These are phyloP conservation scores for Dascillus cervinus DNA, from an alignment of 2,888 invertebrate species.

Conservation along the genomic window DNA sequence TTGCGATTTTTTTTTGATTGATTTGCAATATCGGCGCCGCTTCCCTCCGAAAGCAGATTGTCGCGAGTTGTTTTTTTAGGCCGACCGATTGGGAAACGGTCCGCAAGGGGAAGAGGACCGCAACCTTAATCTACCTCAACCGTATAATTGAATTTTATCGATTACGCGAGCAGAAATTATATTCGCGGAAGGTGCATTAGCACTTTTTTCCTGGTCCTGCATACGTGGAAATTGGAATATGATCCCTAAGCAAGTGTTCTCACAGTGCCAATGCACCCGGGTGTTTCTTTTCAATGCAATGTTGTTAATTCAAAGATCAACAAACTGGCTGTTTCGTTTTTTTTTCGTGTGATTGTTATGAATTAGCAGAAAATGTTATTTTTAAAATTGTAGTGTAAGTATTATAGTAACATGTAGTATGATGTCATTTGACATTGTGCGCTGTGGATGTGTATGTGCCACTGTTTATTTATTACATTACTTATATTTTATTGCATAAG, in stretches of 20 bases:
- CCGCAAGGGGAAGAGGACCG: no score
- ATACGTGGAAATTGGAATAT: neutral
- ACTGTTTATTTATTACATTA: neutral
- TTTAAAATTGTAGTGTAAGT: neutral
- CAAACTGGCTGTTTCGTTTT: neutral
- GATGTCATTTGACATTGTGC: conserved; percentile 8
- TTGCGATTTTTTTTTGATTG: no score
- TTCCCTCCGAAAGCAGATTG: no score
- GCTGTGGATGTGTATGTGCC: neutral
- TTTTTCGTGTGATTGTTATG: conserved; percentile 1
- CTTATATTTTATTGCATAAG: no score
- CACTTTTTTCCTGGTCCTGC: no score
- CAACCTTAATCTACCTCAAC: no score
- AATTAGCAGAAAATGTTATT: neutral
- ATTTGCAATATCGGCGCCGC: no score
- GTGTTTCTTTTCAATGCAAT: neutral
- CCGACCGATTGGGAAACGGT: no score
- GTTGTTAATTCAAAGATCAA: neutral
- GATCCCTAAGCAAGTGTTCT: neutral
- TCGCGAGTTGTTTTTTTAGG: no score
- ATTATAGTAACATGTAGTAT: conserved; percentile 1
- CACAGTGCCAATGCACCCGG: neutral
- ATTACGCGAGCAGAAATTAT: no score
- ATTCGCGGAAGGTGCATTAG: no score
- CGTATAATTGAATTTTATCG: no score